Percentiles rank a stretch among this genome's conserved stretches.
Conservation (phyloP, 2,888 invertebrate genomes). For the Patella depressa region DNA sequence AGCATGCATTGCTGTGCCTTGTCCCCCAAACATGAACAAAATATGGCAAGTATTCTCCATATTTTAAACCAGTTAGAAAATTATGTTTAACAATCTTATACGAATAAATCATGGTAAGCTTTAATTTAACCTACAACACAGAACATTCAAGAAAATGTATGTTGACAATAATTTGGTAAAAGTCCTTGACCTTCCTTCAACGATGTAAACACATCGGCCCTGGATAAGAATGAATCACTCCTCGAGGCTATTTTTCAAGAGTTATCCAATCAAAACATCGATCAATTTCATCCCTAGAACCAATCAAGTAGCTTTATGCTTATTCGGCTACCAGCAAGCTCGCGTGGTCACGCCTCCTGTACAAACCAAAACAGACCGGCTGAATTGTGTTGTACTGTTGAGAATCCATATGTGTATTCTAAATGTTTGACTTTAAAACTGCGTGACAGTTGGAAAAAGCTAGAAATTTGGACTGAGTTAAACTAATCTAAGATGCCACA, state of each 20-base stretch:
- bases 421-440: conserved; percentile 18
- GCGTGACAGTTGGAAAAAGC: conserved; percentile 23
- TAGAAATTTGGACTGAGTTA: conserved; percentile 12
- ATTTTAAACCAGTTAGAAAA: too few species aligned
- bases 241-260: neutral
- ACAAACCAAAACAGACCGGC: conserved; percentile 23
- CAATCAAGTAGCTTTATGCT: conserved; percentile 9
- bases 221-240: conserved; percentile 3
- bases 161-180: too few species aligned
- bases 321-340: neutral
- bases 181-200: too few species aligned
- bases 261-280: conserved; percentile 7
- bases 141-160: too few species aligned
- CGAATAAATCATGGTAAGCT: too few species aligned
- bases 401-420: conserved; percentile 12
- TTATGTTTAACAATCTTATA: too few species aligned
- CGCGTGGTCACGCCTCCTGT: conserved; percentile 16
- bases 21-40: too few species aligned
- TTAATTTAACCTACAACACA: too few species aligned
- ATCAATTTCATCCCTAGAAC: neutral
- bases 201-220: conserved; percentile 1
- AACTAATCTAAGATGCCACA: conserved; percentile 52
- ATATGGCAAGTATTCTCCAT: too few species aligned
- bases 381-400: neutral
- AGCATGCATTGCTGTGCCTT: too few species aligned